phyloP scores from a whole-genome alignment of 2,888 invertebrate species.

The Cryptus armator region DNA sequence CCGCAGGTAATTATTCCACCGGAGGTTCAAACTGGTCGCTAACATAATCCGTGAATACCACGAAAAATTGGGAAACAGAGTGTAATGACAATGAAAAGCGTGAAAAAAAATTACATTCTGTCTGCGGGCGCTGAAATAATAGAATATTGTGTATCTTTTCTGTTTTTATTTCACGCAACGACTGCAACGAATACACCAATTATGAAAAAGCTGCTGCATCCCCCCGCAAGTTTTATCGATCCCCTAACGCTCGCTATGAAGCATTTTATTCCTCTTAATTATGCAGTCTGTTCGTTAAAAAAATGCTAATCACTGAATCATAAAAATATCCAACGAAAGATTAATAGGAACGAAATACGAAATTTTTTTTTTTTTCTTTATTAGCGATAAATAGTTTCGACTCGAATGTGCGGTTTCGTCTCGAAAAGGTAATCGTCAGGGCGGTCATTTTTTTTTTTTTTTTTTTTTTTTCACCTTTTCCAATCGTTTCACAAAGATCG shows the following conservation, averaged over 20 bases:
- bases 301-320: no score
- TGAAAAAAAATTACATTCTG: neutral
- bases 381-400: neutral
- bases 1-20: constrained; percentile 8
- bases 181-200: no score
- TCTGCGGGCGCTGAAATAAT: neutral
- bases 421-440: neutral
- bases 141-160: neutral
- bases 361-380: neutral
- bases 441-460: neutral
- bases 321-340: neutral
- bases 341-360: neutral
- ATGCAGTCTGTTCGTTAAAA: no score
- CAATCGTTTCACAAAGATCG: neutral
- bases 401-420: neutral
- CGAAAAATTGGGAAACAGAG: neutral
- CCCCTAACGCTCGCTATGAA: no score
- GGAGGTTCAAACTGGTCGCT: neutral
- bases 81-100: neutral
- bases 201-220: no score
- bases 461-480: neutral
- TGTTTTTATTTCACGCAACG: no score
- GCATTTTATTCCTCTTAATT: no score
- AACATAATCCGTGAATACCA: neutral
- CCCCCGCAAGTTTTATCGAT: no score